These are phyloP conservation scores for Ammospiza maritima DNA, from an alignment of 2,797 vertebrate species.

Conservation along the genomic window DNA sequence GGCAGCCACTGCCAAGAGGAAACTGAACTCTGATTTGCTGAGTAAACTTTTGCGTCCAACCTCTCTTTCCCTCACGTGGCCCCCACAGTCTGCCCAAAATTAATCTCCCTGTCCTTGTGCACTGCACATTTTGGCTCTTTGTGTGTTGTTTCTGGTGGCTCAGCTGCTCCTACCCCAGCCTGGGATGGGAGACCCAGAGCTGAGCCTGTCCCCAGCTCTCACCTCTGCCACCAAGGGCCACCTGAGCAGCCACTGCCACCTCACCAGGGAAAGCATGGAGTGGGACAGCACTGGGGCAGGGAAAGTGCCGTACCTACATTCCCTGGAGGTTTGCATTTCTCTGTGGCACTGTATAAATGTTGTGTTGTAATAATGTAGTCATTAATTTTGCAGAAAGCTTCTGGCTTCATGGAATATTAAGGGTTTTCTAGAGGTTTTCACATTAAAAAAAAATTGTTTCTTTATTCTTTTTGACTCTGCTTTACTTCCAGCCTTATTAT, in stretches of 20 bases:
- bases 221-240: neutral
- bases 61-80: neutral
- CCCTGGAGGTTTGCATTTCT: neutral
- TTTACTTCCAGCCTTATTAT: neutral
- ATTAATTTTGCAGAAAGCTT: neutral
- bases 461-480: neutral
- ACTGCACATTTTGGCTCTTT: neutral
- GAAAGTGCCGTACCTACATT: neutral
- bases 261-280: neutral
- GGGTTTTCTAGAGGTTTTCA: neutral
- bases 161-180: neutral
- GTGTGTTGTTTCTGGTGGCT: neutral
- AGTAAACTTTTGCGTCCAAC: neutral
- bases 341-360: neutral
- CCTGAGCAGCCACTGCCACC: accelerated
- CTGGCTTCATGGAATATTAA: neutral
- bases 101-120: neutral
- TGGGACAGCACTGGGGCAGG: neutral
- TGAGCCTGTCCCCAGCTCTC: neutral
- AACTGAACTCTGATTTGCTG: neutral
- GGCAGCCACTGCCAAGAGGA: neutral
- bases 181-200: neutral
- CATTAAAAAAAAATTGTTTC: neutral
- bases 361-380: neutral
- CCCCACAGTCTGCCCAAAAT: neutral